phyloP scores from a whole-genome alignment of 2,888 invertebrate genomes.

The Glomeris marginata region DNA sequence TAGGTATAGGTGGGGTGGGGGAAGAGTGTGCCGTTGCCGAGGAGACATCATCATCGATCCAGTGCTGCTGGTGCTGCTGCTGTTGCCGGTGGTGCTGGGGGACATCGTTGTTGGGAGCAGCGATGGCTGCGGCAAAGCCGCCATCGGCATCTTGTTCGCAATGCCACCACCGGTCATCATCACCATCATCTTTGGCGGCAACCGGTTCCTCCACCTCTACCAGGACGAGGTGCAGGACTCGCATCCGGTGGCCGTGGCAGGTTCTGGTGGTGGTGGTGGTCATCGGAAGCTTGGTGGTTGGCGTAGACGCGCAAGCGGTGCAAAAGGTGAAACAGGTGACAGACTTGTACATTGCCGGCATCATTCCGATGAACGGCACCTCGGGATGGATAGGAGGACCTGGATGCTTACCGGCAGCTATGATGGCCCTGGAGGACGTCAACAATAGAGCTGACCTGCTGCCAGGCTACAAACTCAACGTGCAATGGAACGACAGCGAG shows the following conservation, averaged over 20 bases:
- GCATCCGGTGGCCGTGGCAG: neutral
- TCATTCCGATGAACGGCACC: conserved; percentile 91
- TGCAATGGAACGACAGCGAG: conserved; percentile 94
- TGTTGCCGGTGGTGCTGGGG: neutral
- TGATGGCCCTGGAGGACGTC: conserved; percentile 90
- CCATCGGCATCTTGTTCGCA: neutral
- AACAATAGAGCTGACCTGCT: conserved; percentile 75
- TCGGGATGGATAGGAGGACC: conserved; percentile 98
- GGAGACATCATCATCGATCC: too few species aligned
- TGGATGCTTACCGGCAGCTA: conserved; percentile 94
- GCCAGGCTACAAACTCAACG: conserved; percentile 73
- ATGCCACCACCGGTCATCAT: neutral
- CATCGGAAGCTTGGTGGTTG: neutral
- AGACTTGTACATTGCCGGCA: conserved; percentile 78
- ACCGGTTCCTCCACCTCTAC: neutral
- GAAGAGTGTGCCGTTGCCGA: too few species aligned
- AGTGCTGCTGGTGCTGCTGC: neutral
- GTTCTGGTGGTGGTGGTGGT: neutral
- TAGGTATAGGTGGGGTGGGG: too few species aligned
- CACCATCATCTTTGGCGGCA: neutral
- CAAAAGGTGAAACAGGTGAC: neutral
- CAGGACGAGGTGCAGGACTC: neutral
- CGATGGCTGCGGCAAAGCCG: neutral
- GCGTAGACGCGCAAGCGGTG: too few species aligned
- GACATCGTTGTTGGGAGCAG: neutral